Base-by-base conservation (phyloP, 2,797 vertebrate species). In the Columba guinea region DNA sequence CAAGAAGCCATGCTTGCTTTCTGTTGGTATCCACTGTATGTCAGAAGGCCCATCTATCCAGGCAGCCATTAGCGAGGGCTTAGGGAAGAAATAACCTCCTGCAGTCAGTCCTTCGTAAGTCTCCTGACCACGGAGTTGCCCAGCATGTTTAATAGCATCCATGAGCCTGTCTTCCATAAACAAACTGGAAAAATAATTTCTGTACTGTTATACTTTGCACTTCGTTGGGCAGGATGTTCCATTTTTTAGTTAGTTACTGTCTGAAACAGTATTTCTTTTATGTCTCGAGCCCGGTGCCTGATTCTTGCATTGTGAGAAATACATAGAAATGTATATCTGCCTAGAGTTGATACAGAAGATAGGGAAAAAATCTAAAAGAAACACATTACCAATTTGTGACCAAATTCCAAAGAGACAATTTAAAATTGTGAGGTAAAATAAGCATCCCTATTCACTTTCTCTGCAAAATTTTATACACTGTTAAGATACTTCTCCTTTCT, bases 11-110 rank as follows among this genome's bases (percentile, higher is more conserved):
- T 26, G 35, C 9, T 8, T 37, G 35, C n/a, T 52, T 48, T 37
- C 21, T 49, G 20, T 1, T 4, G 7, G 26, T n/a, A 26, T 5
- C 10, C 4, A 0, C 4, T 8, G 28, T 10, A 0, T 2, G 22
- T 32, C 18, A 21, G 52, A 23, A 70, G 37, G 5, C 10, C 19
- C 7, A 3, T 5, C 5, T 11, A 2, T 23, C 51, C 48, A 11
- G 37, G 5, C 7, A 13, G 46, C 35, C 4, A 1, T 3, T 24
- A 23, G 24, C 0, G 0, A 46, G 49, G 27, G 32, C 32, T 11
- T 18, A 16, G 35, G 23, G 16, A 23, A 39, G 32, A 59, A 44
- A 35, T 2, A 9, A 20, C 20, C 24, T 59, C 48, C 64, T 37
- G 19, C 27, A 7, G 7, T 12, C 34, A 35, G 32, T 11, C 39